These are phyloP conservation scores for Chirona hameri DNA, from an alignment of 2,888 invertebrate genomes.

Conservation along the genomic window DNA sequence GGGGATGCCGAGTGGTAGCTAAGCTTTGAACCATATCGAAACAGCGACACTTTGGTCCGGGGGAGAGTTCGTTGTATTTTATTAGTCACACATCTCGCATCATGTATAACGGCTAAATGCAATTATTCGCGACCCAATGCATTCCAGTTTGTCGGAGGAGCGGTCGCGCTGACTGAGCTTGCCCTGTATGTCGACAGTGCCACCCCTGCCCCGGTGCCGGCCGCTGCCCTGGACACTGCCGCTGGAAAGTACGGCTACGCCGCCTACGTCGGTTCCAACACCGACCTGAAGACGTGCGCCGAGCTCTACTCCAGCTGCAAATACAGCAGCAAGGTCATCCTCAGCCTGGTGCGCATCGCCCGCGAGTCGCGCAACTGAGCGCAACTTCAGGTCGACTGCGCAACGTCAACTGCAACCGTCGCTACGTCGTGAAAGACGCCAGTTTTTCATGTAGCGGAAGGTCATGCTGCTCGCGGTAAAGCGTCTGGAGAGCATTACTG, in stretches of 20 bases:
- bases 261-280: conserved; percentile 3
- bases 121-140: no score
- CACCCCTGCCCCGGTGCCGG: background rate
- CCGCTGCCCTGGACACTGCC: background rate
- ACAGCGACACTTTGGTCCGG: no score
- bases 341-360: conserved; percentile 6
- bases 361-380: background rate
- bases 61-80: no score
- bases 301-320: conserved; percentile 23
- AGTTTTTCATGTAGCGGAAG: background rate
- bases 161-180: no score
- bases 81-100: no score
- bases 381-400: background rate
- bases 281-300: background rate
- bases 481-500: no score
- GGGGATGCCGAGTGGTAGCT: no score
- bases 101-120: no score
- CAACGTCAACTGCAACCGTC: background rate
- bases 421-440: background rate
- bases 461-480: no score
- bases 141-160: no score
- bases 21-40: no score
- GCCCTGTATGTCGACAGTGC: background rate
- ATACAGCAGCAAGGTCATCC: conserved; percentile 27
- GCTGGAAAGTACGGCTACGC: conserved; percentile 8